These are phyloP conservation scores for Betta splendens DNA, from an alignment of 2,797 vertebrate species.

Conservation along the genomic window DNA sequence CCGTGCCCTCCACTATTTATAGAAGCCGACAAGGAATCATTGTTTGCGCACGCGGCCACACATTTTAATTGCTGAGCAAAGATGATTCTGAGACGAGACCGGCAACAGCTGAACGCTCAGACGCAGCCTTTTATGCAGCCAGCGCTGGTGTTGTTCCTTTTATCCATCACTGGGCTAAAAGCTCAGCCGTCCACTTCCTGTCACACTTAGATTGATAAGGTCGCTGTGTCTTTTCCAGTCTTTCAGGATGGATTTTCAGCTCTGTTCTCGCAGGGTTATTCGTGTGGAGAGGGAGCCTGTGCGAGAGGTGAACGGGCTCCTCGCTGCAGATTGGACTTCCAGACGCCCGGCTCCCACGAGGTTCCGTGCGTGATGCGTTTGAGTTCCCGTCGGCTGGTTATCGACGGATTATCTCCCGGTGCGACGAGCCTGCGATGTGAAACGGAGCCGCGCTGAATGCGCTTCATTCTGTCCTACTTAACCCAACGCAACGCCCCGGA, in stretches of 20 bases:
- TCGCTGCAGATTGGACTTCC: not conserved
- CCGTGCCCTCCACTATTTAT: constrained; percentile 34
- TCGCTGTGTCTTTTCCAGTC: constrained; percentile 16
- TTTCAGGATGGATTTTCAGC: constrained; percentile 13
- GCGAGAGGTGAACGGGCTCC: no score
- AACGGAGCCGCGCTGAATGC: constrained; percentile 33
- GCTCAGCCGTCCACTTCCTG: constrained; percentile 7
- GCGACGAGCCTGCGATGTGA: constrained; percentile 31
- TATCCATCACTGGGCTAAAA: constrained; percentile 16
- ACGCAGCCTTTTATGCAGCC: not conserved
- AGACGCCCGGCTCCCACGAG: constrained; percentile 1
- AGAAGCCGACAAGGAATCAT: constrained; percentile 47
- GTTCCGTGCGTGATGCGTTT: not conserved
- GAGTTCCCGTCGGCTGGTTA: constrained; percentile 5
- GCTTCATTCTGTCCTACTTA: constrained; percentile 53
- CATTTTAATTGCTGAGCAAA: constrained; percentile 45
- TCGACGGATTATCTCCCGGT: constrained; percentile 6
- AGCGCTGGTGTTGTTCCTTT: constrained; percentile 11
- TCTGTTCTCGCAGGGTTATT: constrained; percentile 5
- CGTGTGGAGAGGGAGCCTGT: not conserved
- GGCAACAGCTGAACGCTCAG: not conserved
- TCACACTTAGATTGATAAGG: constrained; percentile 23
- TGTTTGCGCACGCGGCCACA: constrained; percentile 25
- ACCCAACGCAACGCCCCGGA: constrained; percentile 42
- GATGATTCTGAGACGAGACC: not conserved